Evolutionary conservation across 2,113 vertebrate genomes (phyloP).

Genomic region (Pachycephala philippinensis): DNA sequence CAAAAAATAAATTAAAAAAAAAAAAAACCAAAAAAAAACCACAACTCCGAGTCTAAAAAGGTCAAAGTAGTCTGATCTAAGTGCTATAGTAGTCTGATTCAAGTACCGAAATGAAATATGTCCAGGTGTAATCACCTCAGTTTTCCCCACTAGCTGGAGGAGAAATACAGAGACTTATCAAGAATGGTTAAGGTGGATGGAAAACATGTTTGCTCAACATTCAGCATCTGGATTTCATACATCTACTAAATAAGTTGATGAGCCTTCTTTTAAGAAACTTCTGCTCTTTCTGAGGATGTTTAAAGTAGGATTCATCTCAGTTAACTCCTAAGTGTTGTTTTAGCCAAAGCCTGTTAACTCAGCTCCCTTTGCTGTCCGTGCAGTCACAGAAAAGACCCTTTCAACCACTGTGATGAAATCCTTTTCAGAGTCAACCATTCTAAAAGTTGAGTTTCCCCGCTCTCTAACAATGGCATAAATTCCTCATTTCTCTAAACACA

Average conservation of each 20-base stretch:
- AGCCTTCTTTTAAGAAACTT: not conserved
- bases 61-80: not conserved
- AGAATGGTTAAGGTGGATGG: not conserved
- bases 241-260: not conserved
- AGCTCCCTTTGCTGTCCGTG: not conserved
- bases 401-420: not conserved
- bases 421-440: not conserved
- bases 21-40: rapidly evolving
- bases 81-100: too few species aligned
- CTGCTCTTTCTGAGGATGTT: not conserved
- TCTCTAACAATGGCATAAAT: not conserved
- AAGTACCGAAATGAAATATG: not conserved
- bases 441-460: not conserved
- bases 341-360: not conserved
- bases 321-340: not conserved
- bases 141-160: not conserved
- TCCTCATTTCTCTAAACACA: not conserved
- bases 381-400: rapidly evolving
- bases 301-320: not conserved
- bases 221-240: rapidly evolving
- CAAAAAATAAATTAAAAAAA: not conserved
- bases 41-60: not conserved
- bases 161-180: not conserved
- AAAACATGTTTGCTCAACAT: not conserved
- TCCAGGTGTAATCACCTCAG: not conserved